Percentiles rank a stretch among this genome's conserved stretches.
Evolutionary conservation across 2,888 invertebrate genomes (phyloP).

Genomic region (Lasiommata megera): DNA sequence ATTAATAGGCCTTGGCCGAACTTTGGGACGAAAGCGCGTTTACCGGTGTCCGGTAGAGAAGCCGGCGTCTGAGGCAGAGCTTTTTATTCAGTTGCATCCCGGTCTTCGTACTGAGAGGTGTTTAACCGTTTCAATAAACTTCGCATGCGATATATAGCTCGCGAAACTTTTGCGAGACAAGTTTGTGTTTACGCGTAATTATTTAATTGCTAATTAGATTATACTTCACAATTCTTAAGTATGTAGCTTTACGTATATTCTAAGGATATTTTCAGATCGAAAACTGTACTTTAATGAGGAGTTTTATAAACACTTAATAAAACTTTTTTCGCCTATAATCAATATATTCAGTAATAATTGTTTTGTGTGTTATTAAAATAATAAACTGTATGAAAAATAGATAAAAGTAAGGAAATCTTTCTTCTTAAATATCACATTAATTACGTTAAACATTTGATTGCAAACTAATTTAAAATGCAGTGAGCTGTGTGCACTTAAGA

Average conservation of each 20-base stretch:
- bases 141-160: slow-evolving; percentile 13
- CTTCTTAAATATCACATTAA: too few species aligned
- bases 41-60: background rate
- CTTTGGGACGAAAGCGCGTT: background rate
- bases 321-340: too few species aligned
- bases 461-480: background rate
- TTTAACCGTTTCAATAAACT: background rate
- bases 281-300: too few species aligned
- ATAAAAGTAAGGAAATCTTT: too few species aligned
- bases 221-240: too few species aligned
- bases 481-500: background rate
- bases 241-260: too few species aligned
- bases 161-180: background rate
- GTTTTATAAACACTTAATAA: too few species aligned
- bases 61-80: background rate
- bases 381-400: too few species aligned
- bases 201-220: background rate
- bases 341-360: too few species aligned
- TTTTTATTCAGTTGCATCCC: slow-evolving; percentile 21
- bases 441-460: background rate
- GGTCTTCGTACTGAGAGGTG: slow-evolving; percentile 5
- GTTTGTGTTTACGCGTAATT: background rate
- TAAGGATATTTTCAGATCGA: too few species aligned
- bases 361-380: too few species aligned
- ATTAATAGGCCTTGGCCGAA: background rate